Conservation (phyloP, 2,113 vertebrate species). For the Oncorhynchus masou region DNA sequence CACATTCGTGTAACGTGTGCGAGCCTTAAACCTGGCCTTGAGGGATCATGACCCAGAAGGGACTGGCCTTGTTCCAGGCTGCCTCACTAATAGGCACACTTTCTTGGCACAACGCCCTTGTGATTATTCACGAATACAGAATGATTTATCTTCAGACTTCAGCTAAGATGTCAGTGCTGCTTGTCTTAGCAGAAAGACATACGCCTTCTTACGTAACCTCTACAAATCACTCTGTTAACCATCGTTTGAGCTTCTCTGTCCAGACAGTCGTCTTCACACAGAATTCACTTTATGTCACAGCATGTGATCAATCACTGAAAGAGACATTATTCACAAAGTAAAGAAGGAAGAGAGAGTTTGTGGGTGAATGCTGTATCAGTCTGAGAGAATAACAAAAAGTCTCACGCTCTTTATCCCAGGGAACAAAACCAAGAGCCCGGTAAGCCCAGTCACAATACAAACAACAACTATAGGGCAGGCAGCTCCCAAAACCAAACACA, state of each 20-base stretch:
- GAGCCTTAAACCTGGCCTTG: too few species aligned
- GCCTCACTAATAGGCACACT: too few species aligned
- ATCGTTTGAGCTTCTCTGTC: slow-evolving; percentile 21
- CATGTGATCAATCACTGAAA: slow-evolving; percentile 18
- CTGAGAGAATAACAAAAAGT: slow-evolving; percentile 7
- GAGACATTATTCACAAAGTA: slow-evolving; percentile 24
- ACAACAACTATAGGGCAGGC: slow-evolving; percentile 39
- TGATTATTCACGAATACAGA: too few species aligned
- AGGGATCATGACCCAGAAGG: too few species aligned
- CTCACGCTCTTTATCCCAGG: slow-evolving; percentile 21
- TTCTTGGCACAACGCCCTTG: too few species aligned
- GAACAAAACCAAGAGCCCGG: slow-evolving; percentile 22
- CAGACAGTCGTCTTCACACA: slow-evolving; percentile 42
- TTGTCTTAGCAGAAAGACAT: slow-evolving; percentile 30
- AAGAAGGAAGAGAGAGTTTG: slow-evolving; percentile 3
- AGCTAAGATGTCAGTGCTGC: background rate
- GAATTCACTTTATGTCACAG: slow-evolving; percentile 18
- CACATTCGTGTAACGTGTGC: too few species aligned
- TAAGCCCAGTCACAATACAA: slow-evolving; percentile 38
- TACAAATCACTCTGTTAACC: slow-evolving; percentile 54
- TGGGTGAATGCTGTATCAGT: slow-evolving; percentile 3
- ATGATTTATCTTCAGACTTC: background rate
- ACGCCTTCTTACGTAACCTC: slow-evolving; percentile 59
- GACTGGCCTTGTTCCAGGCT: too few species aligned
- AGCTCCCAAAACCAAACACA: slow-evolving; percentile 40